Percentiles rank a stretch among this genome's conserved stretches.
Evolutionary conservation across 2,113 vertebrate species (phyloP).

Genomic region (Nibea albiflora): DNA sequence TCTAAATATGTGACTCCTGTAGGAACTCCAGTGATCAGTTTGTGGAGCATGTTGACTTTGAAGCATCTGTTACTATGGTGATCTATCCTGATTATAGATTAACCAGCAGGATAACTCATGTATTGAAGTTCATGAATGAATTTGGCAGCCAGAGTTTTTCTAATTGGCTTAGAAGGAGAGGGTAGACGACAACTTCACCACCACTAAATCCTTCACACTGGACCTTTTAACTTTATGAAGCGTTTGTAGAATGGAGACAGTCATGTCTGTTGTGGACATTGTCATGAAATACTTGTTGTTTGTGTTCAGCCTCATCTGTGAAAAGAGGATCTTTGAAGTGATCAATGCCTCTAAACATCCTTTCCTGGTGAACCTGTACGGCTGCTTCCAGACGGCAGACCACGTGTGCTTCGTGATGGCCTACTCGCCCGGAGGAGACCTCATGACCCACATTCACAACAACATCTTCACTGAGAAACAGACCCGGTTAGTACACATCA

Average conservation of each 20-base stretch:
- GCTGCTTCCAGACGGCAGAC: slow-evolving; percentile 93
- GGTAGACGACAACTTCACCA: too few relatives aligned
- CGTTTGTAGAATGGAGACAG: too few relatives aligned
- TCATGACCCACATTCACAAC: slow-evolving; percentile 95
- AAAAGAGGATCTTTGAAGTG: slow-evolving; percentile 94
- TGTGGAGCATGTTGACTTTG: background rate
- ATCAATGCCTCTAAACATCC: slow-evolving; percentile 89
- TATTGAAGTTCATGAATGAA: too few relatives aligned
- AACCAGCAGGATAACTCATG: too few relatives aligned
- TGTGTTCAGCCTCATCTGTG: slow-evolving; percentile 89
- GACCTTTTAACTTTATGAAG: too few relatives aligned
- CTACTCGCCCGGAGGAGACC: slow-evolving; percentile 94
- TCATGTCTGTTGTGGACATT: too few relatives aligned
- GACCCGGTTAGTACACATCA: slow-evolving; percentile 80
- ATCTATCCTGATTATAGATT: too few relatives aligned
- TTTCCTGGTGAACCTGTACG: slow-evolving; percentile 94
- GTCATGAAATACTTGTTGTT: background rate
- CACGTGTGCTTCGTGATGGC: slow-evolving; percentile 96
- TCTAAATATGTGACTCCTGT: background rate
- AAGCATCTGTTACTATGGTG: background rate
- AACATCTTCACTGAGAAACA: slow-evolving; percentile 89
- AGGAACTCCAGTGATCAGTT: background rate
- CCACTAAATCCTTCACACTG: too few relatives aligned
- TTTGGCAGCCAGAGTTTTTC: too few relatives aligned
- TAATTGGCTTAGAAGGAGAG: too few relatives aligned